phyloP scores from a whole-genome alignment of 2,113 vertebrate species.

The Martes martes region DNA sequence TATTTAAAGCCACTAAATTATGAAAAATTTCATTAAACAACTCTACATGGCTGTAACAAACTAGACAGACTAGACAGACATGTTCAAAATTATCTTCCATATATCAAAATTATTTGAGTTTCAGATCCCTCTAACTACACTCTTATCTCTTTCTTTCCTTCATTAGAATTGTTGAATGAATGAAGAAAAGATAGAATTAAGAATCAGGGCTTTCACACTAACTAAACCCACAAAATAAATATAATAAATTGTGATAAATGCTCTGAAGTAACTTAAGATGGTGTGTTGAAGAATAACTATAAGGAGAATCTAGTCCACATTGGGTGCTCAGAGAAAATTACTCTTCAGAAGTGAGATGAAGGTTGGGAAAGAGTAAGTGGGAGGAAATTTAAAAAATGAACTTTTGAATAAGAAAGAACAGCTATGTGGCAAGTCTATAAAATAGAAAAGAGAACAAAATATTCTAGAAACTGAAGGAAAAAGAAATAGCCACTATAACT shows the following conservation, averaged over 20 bases:
- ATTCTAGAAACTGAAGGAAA: neutral
- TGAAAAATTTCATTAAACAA: neutral
- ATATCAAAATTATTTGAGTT: neutral
- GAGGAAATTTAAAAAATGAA: neutral
- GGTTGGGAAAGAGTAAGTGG: neutral
- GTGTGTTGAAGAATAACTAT: neutral
- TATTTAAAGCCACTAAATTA: neutral
- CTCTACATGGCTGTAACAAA: neutral
- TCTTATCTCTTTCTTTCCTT: neutral
- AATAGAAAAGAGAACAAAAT: neutral
- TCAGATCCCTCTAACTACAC: neutral
- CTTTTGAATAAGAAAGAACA: neutral
- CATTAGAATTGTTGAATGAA: neutral
- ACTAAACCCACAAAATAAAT: neutral
- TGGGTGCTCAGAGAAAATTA: neutral
- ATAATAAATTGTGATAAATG: neutral
- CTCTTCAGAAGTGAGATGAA: neutral
- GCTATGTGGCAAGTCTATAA: neutral
- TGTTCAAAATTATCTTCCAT: neutral
- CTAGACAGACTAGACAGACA: neutral
- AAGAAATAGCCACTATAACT: neutral
- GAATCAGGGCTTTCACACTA: neutral
- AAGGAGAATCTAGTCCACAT: neutral
- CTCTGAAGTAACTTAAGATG: neutral
- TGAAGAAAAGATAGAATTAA: neutral